Base-by-base conservation (phyloP, 2,113 vertebrate genomes). In the Tupaia chinensis region DNA sequence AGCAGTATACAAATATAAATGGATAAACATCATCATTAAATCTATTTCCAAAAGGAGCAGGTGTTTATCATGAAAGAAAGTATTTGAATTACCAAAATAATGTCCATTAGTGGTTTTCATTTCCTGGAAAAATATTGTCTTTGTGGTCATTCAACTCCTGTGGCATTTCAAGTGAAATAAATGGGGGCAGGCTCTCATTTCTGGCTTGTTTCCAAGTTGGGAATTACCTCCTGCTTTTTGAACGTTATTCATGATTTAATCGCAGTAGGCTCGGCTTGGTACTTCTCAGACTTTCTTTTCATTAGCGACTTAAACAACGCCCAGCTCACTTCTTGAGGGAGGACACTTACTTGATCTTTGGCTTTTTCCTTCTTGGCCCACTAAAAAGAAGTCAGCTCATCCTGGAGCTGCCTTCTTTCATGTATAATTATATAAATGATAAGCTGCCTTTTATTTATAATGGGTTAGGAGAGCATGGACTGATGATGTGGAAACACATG, bases 81-180 rank as follows among this genome's bases (percentile, higher is more conserved):
- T 86, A 96, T 90, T 96, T 88, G 79, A 93, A 97, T 96, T 95
- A 96, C 78, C 88, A 96, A 98, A 97, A 97, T 97, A 97, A 96
- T 97, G 56, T 34, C 73, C 91, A 97, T 97, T 96, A 95, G 95
- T 86, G 94, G 97, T 97, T 98, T 97, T 90, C 61, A 91, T 96
- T 97, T 96, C 96, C 96, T 96, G 85, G 87, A 94, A 97, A 97
- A 97, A 96, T 93, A 93, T 68, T 87, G 80, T 90, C 69, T 97
- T 89, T 97, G 94, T 96, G 97, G 96, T 96, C 94, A 90, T 96
- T 96, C 72, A 96, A 96, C 19, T 79, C 73, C 65, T 93, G 60
- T 63, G 68, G 77, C 73, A 93, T 96, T 95, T 96, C 25, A 16
- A 78, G 77, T 90, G 29, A 29, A 32, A 86, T 68, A 88, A 86